Evolutionary conservation across 1,140 invertebrate genomes (phyloP).

Genomic region (Hirudo medicinalis): DNA sequence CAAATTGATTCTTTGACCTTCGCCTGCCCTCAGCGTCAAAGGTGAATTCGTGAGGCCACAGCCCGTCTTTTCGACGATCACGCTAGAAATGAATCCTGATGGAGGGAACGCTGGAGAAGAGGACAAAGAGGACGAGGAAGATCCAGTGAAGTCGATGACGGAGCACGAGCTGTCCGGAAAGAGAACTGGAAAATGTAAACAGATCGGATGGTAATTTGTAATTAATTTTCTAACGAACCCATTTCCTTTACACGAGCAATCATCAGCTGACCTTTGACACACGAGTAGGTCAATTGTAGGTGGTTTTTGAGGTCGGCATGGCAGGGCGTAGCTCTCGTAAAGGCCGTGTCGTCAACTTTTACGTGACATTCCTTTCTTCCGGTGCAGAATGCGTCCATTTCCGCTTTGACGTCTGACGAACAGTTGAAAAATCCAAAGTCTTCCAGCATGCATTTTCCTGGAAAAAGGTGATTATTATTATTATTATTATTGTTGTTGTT

Average conservation of each 20-base stretch:
- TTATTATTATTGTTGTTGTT: too few relatives aligned
- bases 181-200: too few relatives aligned
- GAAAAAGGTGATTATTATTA: background rate
- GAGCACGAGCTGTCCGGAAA: background rate
- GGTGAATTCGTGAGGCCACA: slow-evolving; percentile 11
- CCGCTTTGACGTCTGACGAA: slow-evolving; percentile 11
- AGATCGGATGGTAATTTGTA: too few relatives aligned
- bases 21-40: slow-evolving; percentile 3
- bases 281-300: slow-evolving; percentile 1
- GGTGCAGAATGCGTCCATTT: slow-evolving; percentile 16
- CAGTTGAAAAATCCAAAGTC: background rate
- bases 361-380: slow-evolving; percentile 8
- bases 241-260: background rate
- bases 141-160: background rate
- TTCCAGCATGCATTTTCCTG: slow-evolving; percentile 10
- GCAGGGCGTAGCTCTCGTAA: slow-evolving; percentile 9
- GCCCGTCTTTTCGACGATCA: slow-evolving; percentile 9
- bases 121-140: background rate
- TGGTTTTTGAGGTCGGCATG: slow-evolving; percentile 9
- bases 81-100: slow-evolving; percentile 15
- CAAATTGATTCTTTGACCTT: slow-evolving; percentile 15
- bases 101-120: background rate
- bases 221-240: too few relatives aligned
- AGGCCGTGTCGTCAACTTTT: slow-evolving; percentile 11
- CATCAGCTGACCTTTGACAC: slow-evolving; percentile 1